Base-by-base conservation (phyloP, 1,140 invertebrate species). In the Bombus breviceps region DNA sequence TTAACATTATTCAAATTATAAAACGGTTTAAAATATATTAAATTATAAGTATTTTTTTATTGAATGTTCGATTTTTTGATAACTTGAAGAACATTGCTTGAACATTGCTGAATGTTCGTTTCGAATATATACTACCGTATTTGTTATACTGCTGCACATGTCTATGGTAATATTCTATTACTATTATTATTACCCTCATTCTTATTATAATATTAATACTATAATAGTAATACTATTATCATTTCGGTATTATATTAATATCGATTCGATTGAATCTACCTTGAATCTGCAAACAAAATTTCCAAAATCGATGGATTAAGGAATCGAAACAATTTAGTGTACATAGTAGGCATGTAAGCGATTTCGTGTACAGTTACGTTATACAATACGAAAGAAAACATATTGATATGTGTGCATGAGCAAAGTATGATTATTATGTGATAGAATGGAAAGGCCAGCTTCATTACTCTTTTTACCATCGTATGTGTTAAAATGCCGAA, bases 261-360 rank as follows among this genome's bases (percentile, higher is more conserved):
- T 85, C 83, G 83, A 85, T 85, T 80, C 83, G 83, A 85, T 85
- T 80, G 83, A 85, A 85, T 85, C 3, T 80, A 59, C 66, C 68
- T 62, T 53, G 47, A 53, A 62, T n/a, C 47, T 22, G 18, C n/a
- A 37, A 18, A 18, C n/a, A 72, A 64, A n/a, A 41, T 64, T 78
- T 64, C 9, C 5, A 78, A 85, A 53, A 79, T 66, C 18, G 37
- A 71, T 59, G 39, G 12, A 47, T 69, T 10, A 71, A 68, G 37
- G 0, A 69, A 83, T 64, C 15, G 47, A 75, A 43, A 77, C 62
- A 83, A 77, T 8, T 79, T 85, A 73, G 77, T 85, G 83, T 85
- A 85, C 39, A 85, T 85, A 85, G 77, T 85, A 85, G 83, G 41
- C 3, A 8, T 80, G 12, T 85, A 85, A 85, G 68, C 64, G 53